Evolutionary conservation across 1,140 invertebrate genomes (phyloP).

Genomic region (Aethina tumida): DNA sequence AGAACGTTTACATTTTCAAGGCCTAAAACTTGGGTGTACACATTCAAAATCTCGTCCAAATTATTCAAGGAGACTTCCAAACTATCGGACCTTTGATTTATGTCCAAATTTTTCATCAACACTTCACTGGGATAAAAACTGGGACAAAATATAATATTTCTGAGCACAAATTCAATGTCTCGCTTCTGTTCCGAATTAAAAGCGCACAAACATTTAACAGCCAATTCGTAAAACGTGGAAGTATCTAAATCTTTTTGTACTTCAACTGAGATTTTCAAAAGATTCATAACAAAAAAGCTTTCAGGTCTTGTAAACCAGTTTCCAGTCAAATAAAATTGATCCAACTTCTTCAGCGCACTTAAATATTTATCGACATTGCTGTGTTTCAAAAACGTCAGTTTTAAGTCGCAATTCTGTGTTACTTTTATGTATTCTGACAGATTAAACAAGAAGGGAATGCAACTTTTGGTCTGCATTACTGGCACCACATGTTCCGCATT

Average conservation of each 20-base stretch:
- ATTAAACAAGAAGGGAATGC: conserved; percentile 40
- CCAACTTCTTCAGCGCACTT: conserved; percentile 12
- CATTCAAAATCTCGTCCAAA: conserved; percentile 39
- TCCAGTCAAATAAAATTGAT: conserved; percentile 32
- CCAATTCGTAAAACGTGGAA: conserved; percentile 37
- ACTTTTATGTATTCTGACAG: conserved; percentile 33
- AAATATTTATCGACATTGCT: conserved; percentile 26
- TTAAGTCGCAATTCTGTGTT: conserved; percentile 24
- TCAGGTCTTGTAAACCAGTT: conserved; percentile 50
- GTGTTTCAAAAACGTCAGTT: conserved; percentile 29
- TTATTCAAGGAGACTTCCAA: conserved; percentile 36
- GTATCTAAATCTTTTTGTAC: conserved; percentile 36
- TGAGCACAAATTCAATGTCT: conserved; percentile 40
- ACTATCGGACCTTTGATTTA: conserved; percentile 37
- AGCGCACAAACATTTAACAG: conserved; percentile 43
- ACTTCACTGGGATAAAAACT: conserved; percentile 43
- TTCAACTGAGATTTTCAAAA: conserved; percentile 37
- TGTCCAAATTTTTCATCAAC: conserved; percentile 39
- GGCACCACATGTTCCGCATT: conserved; percentile 41
- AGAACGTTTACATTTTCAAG: conserved; percentile 29
- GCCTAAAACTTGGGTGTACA: conserved; percentile 41
- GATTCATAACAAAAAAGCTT: conserved; percentile 39
- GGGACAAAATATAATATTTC: conserved; percentile 44
- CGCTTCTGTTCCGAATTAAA: conserved; percentile 39
- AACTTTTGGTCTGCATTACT: conserved; percentile 38